Percentiles rank a stretch among this genome's conserved stretches.
Evolutionary conservation across 2,113 vertebrate genomes (phyloP).

Genomic region (Eupsittula cactorum): DNA sequence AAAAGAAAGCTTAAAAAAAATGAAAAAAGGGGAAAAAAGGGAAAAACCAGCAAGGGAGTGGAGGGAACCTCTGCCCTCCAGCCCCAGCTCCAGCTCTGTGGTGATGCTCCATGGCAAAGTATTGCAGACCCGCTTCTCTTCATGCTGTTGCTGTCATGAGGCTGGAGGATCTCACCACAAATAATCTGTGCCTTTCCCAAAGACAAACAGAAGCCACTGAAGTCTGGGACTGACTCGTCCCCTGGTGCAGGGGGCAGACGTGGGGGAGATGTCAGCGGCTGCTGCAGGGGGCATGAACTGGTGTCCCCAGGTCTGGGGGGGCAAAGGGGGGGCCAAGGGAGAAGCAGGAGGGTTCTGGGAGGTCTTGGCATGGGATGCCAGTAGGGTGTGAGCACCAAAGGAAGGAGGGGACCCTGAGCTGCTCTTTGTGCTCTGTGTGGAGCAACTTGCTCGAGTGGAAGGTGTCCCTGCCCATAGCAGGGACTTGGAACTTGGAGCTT

Average conservation of each 20-base stretch:
- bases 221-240: fast-evolving
- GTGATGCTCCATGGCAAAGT: background rate
- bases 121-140: background rate
- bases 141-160: fast-evolving
- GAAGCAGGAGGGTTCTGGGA: background rate
- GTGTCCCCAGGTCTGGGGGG: background rate
- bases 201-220: background rate
- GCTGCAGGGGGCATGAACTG: fast-evolving
- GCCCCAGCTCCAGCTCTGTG: background rate
- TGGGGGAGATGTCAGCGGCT: fast-evolving
- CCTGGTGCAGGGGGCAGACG: background rate
- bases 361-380: background rate
- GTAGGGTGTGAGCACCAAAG: background rate
- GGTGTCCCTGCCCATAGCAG: background rate
- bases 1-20: no score
- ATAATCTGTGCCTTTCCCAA: background rate
- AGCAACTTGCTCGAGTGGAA: background rate
- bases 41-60: background rate
- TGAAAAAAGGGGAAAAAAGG: no score
- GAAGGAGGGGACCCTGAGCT: background rate
- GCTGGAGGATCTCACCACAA: background rate
- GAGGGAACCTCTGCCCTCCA: background rate
- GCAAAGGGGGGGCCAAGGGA: background rate
- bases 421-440: background rate
- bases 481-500: background rate